Evolutionary conservation across 2,113 vertebrate genomes (phyloP), one percentile per base, ranked within the genome.

Genomic region (Saccopteryx leptura): DNA sequence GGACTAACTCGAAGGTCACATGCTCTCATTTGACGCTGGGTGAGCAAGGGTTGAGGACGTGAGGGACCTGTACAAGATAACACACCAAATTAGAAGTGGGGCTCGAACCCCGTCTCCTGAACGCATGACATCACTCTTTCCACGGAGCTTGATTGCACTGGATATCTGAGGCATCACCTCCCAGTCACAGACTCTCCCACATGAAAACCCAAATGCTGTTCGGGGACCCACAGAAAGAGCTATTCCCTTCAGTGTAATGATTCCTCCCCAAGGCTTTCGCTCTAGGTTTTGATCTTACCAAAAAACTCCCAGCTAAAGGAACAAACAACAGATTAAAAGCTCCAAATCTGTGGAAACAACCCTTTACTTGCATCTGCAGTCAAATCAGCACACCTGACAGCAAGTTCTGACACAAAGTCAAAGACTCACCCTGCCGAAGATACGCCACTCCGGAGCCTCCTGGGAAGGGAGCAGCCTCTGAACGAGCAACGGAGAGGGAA

Each of bases 361-460:
- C n/a, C 68, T 88, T 54, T 23, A 14, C 17, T 48, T 18, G 23
- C 9, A 31, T 9, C 31, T 2, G 4, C 5, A 23, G 58, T 85
- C 89, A 71, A 72, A 75, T 31, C 13, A 1, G 88, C 86, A 21
- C 4, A 21, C 60, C 74, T 13, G 63, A 91, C 13, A 24, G 56
- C 82, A 76, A 87, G 92, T 83, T 87, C 61, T 91, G 69, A 63
- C 12, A 54, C 82, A 93, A 87, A 94, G 88, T 69, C 92, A 80
- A 75, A 87, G 90, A 98, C 97, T 98, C 76, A 98, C 97, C 97
- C 54, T 48, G 75, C 52, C 2, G 86, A 8, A 13, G 95, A 97
- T 81, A 31, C 24, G 33, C 39, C 52, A 80, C 26, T 9, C 61
- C 28, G 39, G 60, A 88, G 95, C 54, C 66, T 90, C 76, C 4